phyloP scores from a whole-genome alignment of 2,797 vertebrate species.

The Anas georgica region DNA sequence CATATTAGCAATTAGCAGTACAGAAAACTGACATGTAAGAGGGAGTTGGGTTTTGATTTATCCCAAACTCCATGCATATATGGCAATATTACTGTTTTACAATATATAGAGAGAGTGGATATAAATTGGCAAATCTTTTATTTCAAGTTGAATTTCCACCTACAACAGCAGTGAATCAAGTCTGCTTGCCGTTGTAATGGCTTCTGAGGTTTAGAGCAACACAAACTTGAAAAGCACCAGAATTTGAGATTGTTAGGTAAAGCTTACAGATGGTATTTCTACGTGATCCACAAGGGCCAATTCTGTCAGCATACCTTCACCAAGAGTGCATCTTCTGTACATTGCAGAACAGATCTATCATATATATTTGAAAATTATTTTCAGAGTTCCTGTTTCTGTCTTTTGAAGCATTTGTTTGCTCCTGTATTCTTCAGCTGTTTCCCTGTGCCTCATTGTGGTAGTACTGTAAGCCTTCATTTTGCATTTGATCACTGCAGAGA shows the following conservation, averaged over 20 bases:
- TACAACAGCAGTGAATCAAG: neutral
- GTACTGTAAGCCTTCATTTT: neutral
- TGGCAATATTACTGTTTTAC: neutral
- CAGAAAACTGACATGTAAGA: neutral
- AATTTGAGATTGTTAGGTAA: neutral
- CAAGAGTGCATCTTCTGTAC: neutral
- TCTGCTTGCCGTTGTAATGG: neutral
- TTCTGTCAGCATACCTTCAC: neutral
- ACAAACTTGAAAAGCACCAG: neutral
- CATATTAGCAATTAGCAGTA: neutral
- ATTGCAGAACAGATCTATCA: fast-evolving
- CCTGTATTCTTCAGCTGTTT: neutral
- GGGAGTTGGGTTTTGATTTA: neutral
- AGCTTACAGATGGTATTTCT: neutral
- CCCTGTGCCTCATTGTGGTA: neutral
- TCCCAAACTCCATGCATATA: neutral
- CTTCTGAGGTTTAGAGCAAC: neutral
- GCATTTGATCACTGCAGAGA: neutral
- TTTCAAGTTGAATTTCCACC: neutral
- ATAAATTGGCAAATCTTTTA: neutral
- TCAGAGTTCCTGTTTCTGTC: neutral
- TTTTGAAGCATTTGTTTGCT: neutral
- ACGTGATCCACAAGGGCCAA: fast-evolving
- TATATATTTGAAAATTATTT: neutral
- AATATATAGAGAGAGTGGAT: neutral